Percentiles rank a stretch among this genome's conserved stretches.
These are phyloP conservation scores for Steinernema carpocapsae DNA, from an alignment of 2,888 invertebrate species.

Conservation along the genomic window DNA sequence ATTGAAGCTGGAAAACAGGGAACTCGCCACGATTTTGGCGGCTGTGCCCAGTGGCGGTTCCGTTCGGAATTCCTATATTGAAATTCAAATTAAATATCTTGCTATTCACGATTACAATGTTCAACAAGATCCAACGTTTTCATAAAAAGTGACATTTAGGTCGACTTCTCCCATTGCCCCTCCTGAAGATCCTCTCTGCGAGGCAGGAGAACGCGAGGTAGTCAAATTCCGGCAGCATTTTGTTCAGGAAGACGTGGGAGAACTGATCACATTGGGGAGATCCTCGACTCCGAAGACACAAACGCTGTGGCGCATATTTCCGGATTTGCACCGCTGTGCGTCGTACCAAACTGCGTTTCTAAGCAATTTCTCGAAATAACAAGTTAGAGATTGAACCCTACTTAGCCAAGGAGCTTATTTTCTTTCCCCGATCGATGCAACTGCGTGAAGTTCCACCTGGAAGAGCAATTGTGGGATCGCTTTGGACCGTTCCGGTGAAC, in stretches of 20 bases:
- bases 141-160: background rate
- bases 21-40: too few species aligned
- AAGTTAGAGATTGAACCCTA: too few species aligned
- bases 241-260: conserved; percentile 37
- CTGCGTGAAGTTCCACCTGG: conserved; percentile 36
- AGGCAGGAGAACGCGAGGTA: conserved; percentile 35
- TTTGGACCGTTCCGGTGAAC: conserved; percentile 39
- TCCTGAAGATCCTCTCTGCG: conserved; percentile 13
- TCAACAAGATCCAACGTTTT: too few species aligned
- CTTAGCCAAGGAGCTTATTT: background rate
- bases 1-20: too few species aligned
- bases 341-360: background rate
- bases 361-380: too few species aligned
- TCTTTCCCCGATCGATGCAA: background rate
- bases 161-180: background rate
- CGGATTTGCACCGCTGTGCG: background rate
- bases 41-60: too few species aligned
- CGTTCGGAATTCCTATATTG: too few species aligned
- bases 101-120: too few species aligned
- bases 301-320: conserved; percentile 33
- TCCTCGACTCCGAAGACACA: conserved; percentile 37
- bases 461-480: conserved; percentile 36
- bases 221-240: conserved; percentile 37
- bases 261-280: background rate
- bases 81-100: too few species aligned